Evolutionary conservation across 2,888 invertebrate species (phyloP), one percentile per base, ranked within the genome.

Genomic region (Lordiphosa andalusiaca): DNA sequence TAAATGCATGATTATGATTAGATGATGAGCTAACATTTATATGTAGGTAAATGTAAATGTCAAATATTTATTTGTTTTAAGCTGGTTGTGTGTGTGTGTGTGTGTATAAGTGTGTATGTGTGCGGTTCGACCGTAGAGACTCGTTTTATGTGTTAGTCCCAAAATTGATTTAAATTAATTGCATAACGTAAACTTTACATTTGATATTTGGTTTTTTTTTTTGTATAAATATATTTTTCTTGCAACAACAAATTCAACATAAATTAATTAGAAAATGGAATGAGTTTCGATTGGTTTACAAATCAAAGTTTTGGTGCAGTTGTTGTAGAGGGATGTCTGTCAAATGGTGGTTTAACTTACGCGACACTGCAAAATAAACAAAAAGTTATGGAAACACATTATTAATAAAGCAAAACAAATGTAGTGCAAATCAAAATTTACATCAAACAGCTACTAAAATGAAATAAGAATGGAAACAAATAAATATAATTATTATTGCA

Each of bases 81-180:
- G 53, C 47, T 35, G 70, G 36, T 54, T n/a, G 38, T 64, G 6
- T 72, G 61, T 73, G 77, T 71, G 78, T 64, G 6, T 72, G 61
- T 73, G 83, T 71, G 78, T 64, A 6, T 64, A 6, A 69, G 61
- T 73, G 83, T 71, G 78, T 64, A 6, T 72, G 61, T 73, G 77
- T 71, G 78, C 84, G 78, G 78, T 78, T 78, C 84, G 84, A 78
- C 78, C 78, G 78, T 80, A 71, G 69, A 69, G 84, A 78, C 84
- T 78, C 74, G 73, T 66, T 75, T 59, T 52, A 63, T 37, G 33
- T 53, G 49, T 41, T 59, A 78, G 84, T 76, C 84, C 73, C 81
- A 39, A 67, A 78, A 80, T 78, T 83, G 71, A 80, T 78, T 78
- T 80, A 78, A 81, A 81, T 60, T 75, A 74, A 69, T 51, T 61